Base-by-base conservation (phyloP, 2,888 invertebrate genomes). In the Rotaria sp. region DNA sequence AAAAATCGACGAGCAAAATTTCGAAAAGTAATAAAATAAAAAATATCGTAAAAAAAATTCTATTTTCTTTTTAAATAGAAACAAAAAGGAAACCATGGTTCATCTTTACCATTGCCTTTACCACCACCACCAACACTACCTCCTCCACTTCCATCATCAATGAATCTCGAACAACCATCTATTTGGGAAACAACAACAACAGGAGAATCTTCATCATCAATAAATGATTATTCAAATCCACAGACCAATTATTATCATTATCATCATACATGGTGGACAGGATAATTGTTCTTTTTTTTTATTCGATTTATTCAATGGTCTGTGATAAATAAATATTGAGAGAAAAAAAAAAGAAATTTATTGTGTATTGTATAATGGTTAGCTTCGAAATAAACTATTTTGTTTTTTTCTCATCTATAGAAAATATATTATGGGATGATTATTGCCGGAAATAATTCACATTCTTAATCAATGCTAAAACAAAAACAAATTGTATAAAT, bases 1-100 rank as follows among this genome's bases (percentile, higher is more conserved):
- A 80, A 80, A 45, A 80, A 80, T 80, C 80, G 80, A 80, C 80
- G 80, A n/a, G 80, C 80, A 13, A 80, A 80, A 80, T 80, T 41
- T 26, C 41, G 80, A 80, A 80, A 80, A 18, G 41, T 41, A n/a
- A 41, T 10, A 45, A 45, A 45, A 48, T 1, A 21, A 52, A 52
- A 52, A 52, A 52, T 8, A 50, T 11, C 50, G 11, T 8, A 52
- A 52, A 24, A 21, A 18, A 21, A 2, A 24, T 10, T 10, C 8
- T 35, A 11, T 21, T 67, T 67, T 30, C 3, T 59, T 30, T 59
- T n/a, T 30, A 21, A 67, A 67, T 35, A 67, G 67, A 67, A 67
- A 67, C 67, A 67, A 35, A 67, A 67, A 67, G 67, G 67, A 35
- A 0, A 55, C 26, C 18, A 67, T 35, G 30, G 30, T 21, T 5